Base-by-base conservation (phyloP, 2,888 invertebrate genomes). In the Polymixis lichenea region DNA sequence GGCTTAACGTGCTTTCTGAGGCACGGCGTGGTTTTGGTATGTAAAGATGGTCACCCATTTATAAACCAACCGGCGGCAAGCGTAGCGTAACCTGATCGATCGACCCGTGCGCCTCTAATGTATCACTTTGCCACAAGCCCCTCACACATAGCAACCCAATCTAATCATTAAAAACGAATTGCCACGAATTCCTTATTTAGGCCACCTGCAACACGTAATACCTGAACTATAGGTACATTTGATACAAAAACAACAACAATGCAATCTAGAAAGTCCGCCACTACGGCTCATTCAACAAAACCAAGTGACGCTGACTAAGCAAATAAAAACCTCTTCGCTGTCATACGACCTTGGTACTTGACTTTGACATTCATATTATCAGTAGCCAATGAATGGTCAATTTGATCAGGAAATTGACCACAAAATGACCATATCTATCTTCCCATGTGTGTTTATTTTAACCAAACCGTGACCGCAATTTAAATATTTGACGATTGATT, bases 361-460 rank as follows among this genome's bases (percentile, higher is more conserved):
- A 88, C 85, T 86, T 83, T 88, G 88, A 88, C 88, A 86, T 86
- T 87, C 76, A 70, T 53, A 66, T 69, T 5, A 82, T 84, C 87
- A 78, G 85, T 85, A 85, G 84, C 82, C 85, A 69, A 88, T 84
- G 83, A 84, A 65, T 81, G 68, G 80, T 85, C 86, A 81, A 87
- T 84, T 85, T 85, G 86, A 87, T 76, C 82, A 80, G 79, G 87
- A 89, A 84, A 88, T 85, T 81, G 82, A 91, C 90, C 91, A 85
- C 90, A 90, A 90, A 89, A 86, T 88, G 84, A 86, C 83, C 74
- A 80, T 85, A 65, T 88, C 86, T 83, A 77, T 80, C 78, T 76
- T 75, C 53, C 71, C 83, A 83, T 73, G 75, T 72, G 69, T 75
- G 80, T 78, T 79, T 85, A 68, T 87, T 86, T 84, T 84, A 78